Evolutionary conservation across 2,113 vertebrate genomes (phyloP), one percentile per base, ranked within the genome.

Genomic region (Apus apus): DNA sequence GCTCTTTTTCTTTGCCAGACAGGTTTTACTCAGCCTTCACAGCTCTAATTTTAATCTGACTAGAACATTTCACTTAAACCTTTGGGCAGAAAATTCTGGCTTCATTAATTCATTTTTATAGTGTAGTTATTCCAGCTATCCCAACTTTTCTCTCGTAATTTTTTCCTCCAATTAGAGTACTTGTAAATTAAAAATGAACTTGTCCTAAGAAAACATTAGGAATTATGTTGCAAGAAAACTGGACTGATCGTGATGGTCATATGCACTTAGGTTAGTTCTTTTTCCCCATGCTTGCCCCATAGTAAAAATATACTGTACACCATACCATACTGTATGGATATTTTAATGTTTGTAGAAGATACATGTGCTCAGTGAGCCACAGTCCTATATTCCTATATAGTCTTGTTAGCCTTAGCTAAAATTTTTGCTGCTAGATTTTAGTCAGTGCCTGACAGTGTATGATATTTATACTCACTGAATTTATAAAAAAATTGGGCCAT

Each of bases 181-280:
- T 93, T 70, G 34, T 46, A 95, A 94, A 93, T 46, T 86, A 94
- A 97, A 89, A 97, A 95, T 81, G 83, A 96, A 94, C 79, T 97
- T 93, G 74, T 95, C 88, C 87, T 79, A 78, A 84, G 89, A 76
- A 77, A 90, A 94, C 74, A 80, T 57, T 20, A 94, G 77, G 68
- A 96, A 89, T 95, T 94, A 90, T 13, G 66, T 81, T 78, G 85
- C 50, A 92, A 85, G 71, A 79, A 94, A 81, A 95, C 15, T 72
- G 45, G 48, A 65, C 38, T 92, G 89, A 90, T 94, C 87, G 95
- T 91, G 71, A 86, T 84, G 74, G 80, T 62, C 68, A 45, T 84
- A 93, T 53, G 66, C 86, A 89, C 48, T 48, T 85, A 85, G 38
- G 79, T 65, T 86, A 13, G 54, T 62, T 83, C 43, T 76, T 83